Percentiles rank a stretch among this genome's conserved stretches.
phyloP scores from a whole-genome alignment of 2,888 invertebrate genomes.

The Hydraecia micacea region DNA sequence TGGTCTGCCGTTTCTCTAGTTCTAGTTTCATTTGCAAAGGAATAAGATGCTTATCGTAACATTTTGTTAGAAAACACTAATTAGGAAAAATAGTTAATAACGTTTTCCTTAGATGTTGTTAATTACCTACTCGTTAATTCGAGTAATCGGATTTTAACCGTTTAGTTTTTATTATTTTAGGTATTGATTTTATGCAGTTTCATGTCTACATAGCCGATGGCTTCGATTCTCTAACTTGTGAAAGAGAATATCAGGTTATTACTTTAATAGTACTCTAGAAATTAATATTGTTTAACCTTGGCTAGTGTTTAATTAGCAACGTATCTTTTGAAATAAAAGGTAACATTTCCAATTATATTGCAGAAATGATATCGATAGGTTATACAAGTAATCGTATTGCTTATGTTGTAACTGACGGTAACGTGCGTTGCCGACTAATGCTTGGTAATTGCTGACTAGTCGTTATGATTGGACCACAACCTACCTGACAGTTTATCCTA shows the following conservation, averaged over 20 bases:
- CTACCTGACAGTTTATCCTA: not conserved
- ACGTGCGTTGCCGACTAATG: not conserved
- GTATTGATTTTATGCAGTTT: not conserved
- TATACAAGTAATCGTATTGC: constrained; percentile 9
- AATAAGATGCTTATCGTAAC: constrained; percentile 27
- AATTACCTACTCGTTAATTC: constrained; percentile 17
- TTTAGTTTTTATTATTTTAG: constrained; percentile 23
- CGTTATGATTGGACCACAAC: constrained; percentile 5
- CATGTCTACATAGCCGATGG: not conserved
- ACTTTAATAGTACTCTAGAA: not conserved
- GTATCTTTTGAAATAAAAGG: constrained; percentile 1
- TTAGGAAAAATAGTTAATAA: constrained; percentile 37
- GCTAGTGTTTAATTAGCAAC: not conserved
- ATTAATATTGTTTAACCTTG: not conserved
- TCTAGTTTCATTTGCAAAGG: not conserved
- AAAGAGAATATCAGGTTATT: not conserved
- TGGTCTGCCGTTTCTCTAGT: not conserved
- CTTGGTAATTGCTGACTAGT: constrained; percentile 26
- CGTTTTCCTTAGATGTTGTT: constrained; percentile 28
- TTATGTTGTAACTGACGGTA: constrained; percentile 20
- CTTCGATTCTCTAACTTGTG: not conserved
- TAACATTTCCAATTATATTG: not conserved
- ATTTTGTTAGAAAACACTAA: constrained; percentile 38
- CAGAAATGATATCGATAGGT: constrained; percentile 16
- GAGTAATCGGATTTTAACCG: constrained; percentile 20